Percentiles rank a stretch among this genome's conserved stretches.
Evolutionary conservation across 2,113 vertebrate species (phyloP).

Genomic region (Petroica traversi): DNA sequence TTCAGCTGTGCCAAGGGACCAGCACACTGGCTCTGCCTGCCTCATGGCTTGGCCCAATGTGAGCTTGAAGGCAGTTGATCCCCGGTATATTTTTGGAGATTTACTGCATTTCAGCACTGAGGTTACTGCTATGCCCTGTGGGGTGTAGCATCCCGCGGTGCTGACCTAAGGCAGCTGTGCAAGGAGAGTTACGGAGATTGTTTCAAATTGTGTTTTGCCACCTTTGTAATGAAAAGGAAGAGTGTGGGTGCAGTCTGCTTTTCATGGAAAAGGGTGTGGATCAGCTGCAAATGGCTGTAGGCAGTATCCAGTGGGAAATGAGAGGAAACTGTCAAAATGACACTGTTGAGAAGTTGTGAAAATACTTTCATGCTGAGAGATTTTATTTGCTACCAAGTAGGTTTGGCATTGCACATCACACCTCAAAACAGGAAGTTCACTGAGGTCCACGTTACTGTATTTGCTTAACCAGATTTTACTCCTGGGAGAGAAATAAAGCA

Average conservation of each 20-base stretch:
- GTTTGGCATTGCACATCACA: background rate
- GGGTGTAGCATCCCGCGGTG: background rate
- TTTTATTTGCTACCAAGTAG: background rate
- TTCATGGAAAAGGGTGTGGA: background rate
- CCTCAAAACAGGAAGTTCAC: background rate
- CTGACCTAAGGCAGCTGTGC: background rate
- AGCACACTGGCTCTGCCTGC: background rate
- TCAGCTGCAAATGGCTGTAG: background rate
- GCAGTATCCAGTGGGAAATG: background rate
- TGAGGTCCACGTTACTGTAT: background rate
- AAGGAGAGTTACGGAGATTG: accelerated
- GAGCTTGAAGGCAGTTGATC: background rate
- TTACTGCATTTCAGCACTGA: background rate
- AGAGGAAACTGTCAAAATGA: background rate
- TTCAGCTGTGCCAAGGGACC: background rate
- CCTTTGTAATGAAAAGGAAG: background rate
- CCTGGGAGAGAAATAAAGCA: background rate
- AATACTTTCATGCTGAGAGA: background rate
- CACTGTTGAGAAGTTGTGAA: background rate
- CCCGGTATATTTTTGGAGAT: background rate
- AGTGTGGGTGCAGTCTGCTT: background rate
- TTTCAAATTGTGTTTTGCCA: background rate
- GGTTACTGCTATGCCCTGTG: background rate
- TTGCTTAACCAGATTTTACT: background rate
- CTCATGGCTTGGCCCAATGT: background rate